These are phyloP conservation scores for Edolisoma coerulescens DNA, from an alignment of 2,113 vertebrate species.

Conservation along the genomic window DNA sequence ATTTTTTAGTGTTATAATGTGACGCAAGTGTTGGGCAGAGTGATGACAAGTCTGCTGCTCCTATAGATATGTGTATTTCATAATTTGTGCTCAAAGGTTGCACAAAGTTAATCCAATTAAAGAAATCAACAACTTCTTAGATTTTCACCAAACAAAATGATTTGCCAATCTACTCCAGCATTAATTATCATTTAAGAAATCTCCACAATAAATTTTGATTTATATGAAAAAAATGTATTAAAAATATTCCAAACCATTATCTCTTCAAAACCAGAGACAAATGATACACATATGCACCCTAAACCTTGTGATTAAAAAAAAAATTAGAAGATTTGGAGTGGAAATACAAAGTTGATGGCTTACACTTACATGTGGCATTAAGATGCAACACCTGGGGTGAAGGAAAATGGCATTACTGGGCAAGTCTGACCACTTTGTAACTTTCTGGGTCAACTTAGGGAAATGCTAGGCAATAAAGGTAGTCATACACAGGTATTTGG, in stretches of 20 bases:
- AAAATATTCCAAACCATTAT: not conserved
- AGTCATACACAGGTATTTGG: not conserved
- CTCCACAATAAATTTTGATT: not conserved
- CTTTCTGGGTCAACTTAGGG: not conserved
- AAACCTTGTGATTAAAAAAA: not conserved
- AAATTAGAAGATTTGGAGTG: not conserved
- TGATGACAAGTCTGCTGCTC: slow-evolving; percentile 21
- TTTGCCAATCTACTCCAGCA: not conserved
- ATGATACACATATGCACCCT: rapidly evolving
- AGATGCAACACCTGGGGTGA: not conserved
- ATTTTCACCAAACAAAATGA: not conserved
- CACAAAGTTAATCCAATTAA: not conserved
- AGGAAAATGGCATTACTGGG: not conserved
- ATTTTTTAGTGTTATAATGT: slow-evolving; percentile 8
- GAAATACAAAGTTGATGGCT: not conserved
- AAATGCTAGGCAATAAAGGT: not conserved
- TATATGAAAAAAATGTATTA: not conserved
- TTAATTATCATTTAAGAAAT: not conserved
- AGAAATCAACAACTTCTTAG: not conserved
- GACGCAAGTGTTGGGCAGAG: slow-evolving; percentile 34
- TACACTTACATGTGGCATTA: not conserved
- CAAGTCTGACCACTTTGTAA: not conserved
- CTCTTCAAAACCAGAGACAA: not conserved
- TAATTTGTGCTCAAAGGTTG: not conserved
- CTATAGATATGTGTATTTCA: not conserved